A percentile compares a stretch with the other conserved stretches of the same genome.
phyloP scores from a whole-genome alignment of 2,113 vertebrate genomes.

The Phodopus roborovskii region DNA sequence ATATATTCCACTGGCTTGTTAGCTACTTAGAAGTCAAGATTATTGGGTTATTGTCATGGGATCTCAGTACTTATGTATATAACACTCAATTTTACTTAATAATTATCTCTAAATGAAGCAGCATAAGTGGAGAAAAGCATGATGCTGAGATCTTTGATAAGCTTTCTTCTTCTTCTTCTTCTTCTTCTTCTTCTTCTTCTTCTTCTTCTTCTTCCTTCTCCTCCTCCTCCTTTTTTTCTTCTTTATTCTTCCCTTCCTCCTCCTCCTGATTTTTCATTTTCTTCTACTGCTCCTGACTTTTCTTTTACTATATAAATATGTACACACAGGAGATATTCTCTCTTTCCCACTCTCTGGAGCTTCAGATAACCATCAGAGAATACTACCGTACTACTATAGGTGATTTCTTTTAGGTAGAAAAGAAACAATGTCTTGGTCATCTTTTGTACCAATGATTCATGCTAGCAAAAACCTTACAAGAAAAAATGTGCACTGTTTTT shows the following conservation, averaged over 20 bases:
- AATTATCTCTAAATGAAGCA: neutral
- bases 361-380: neutral
- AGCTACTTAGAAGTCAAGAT: too few species aligned
- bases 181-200: neutral
- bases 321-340: neutral
- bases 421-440: neutral
- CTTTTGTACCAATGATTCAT: neutral
- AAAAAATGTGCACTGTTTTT: neutral
- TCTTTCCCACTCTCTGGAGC: neutral
- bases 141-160: too few species aligned
- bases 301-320: neutral
- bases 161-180: neutral
- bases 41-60: neutral
- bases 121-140: neutral
- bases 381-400: too few species aligned
- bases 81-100: neutral
- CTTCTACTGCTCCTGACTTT: neutral
- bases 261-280: neutral
- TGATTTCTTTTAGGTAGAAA: neutral
- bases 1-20: neutral
- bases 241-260: too few species aligned
- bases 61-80: too few species aligned
- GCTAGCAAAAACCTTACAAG: neutral
- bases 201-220: neutral
- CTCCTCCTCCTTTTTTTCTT: too few species aligned